A percentile compares a stretch with the other conserved stretches of the same genome.
phyloP scores from a whole-genome alignment of 2,797 vertebrate genomes.

The Fundulus diaphanus region DNA sequence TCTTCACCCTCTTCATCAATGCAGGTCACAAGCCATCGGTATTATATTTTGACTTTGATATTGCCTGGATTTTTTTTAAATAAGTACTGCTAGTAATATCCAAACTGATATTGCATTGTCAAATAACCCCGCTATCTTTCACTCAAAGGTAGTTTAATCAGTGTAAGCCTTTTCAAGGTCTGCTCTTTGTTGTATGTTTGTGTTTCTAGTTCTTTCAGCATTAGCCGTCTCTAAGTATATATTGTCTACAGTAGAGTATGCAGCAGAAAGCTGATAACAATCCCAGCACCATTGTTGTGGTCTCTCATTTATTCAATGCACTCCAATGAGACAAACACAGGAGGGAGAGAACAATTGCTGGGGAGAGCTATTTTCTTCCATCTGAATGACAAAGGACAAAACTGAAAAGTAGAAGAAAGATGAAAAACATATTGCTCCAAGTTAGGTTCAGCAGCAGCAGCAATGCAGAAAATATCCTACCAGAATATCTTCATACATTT shows the following conservation, averaged over 20 bases:
- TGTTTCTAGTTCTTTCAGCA: conserved; percentile 22
- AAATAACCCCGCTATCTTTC: conserved; percentile 8
- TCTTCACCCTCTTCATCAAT: background rate
- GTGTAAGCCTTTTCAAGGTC: conserved; percentile 12
- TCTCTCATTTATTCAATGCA: conserved; percentile 55
- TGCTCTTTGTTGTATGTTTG: background rate
- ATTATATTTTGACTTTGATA: background rate
- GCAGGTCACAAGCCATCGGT: background rate
- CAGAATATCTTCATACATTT: conserved; percentile 39
- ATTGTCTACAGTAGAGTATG: conserved; percentile 43
- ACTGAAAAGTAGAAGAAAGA: conserved; percentile 39
- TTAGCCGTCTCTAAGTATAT: conserved; percentile 44
- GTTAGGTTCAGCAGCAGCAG: conserved; percentile 52
- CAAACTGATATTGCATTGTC: background rate
- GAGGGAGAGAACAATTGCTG: conserved; percentile 52
- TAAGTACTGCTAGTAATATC: background rate
- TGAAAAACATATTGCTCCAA: conserved; percentile 51
- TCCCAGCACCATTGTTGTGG: conserved; percentile 55
- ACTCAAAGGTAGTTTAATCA: background rate
- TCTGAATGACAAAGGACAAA: conserved; percentile 55
- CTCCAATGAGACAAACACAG: conserved; percentile 37
- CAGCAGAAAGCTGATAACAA: conserved; percentile 59
- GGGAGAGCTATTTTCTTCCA: conserved; percentile 41
- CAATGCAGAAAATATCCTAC: conserved; percentile 34
- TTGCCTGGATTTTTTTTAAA: background rate